Conservation (phyloP, 2,113 vertebrate species). For the Cyanoramphus novaezelandiae region DNA sequence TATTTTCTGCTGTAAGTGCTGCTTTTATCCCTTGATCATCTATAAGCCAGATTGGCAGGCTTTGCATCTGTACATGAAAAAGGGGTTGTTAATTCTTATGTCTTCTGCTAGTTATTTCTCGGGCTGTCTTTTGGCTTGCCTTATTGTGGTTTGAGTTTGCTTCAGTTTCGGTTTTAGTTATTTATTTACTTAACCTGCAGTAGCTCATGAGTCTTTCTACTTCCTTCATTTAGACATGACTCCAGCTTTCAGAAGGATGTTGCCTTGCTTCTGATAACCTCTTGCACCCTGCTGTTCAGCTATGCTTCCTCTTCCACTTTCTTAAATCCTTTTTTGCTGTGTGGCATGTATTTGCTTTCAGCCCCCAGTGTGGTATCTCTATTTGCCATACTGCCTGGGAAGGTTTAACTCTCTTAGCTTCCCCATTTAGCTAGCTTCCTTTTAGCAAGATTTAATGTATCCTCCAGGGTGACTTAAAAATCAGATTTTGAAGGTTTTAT, state of each 20-base stretch:
- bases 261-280: not conserved
- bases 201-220: not conserved
- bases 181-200: not conserved
- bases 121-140: not conserved
- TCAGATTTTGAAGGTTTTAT: constrained; percentile 30
- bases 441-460: constrained; percentile 26
- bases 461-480: constrained; percentile 47
- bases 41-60: not conserved
- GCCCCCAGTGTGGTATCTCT: not conserved
- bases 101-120: not conserved
- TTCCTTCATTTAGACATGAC: not conserved
- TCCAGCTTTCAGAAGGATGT: not conserved
- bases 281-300: not conserved
- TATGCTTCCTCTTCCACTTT: not conserved
- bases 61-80: not conserved
- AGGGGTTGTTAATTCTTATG: not conserved
- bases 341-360: not conserved
- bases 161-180: not conserved
- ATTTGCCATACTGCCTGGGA: not conserved
- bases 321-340: not conserved
- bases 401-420: not conserved
- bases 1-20: not conserved
- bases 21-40: not conserved
- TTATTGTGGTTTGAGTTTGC: not conserved
- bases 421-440: constrained; percentile 8